These are phyloP conservation scores for Chamaea fasciata DNA, from an alignment of 2,113 vertebrate species.

Conservation along the genomic window DNA sequence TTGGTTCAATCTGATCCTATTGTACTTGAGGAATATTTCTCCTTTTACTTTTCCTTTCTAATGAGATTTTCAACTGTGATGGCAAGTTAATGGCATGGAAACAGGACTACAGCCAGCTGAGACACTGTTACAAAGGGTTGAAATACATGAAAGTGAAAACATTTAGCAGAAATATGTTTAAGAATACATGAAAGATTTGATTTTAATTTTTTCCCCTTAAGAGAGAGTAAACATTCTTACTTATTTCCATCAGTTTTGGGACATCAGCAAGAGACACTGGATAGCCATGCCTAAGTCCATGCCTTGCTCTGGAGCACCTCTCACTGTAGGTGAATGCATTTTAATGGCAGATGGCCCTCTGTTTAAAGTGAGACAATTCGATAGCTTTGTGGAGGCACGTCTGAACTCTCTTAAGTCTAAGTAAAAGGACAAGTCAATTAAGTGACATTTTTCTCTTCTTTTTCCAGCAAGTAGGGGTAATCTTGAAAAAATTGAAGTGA, in stretches of 20 bases:
- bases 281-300: neutral
- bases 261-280: neutral
- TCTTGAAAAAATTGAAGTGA: neutral
- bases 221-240: neutral
- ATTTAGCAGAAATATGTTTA: neutral
- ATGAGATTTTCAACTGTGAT: neutral
- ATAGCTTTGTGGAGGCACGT: neutral
- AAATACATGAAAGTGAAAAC: neutral
- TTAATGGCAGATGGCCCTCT: neutral
- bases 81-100: neutral
- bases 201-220: neutral
- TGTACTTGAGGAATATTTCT: neutral
- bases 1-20: neutral
- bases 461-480: neutral
- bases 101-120: neutral
- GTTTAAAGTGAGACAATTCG: neutral
- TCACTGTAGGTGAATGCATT: neutral
- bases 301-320: neutral
- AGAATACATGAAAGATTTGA: neutral
- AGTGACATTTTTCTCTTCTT: neutral
- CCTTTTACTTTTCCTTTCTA: neutral
- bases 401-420: neutral
- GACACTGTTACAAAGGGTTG: neutral
- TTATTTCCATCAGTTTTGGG: neutral
- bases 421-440: neutral